Percentiles rank a stretch among this genome's conserved stretches.
Conservation (phyloP, 2,797 vertebrate species). For the Lepilemur septentrionalis region DNA sequence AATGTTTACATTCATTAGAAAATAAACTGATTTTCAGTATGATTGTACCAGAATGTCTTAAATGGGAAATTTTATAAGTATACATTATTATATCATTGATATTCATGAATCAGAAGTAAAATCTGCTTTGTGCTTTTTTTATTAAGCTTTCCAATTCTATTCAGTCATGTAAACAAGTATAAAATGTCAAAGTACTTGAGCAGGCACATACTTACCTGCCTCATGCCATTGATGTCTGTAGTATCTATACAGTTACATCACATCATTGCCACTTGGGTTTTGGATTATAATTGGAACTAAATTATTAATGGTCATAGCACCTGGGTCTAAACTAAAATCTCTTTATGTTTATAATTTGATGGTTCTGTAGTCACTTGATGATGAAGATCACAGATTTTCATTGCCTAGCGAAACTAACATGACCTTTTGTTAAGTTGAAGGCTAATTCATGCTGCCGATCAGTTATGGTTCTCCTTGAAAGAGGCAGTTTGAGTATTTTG, state of each 20-base stretch:
- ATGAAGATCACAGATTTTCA: background rate
- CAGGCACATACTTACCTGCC: background rate
- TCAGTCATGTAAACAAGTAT: background rate
- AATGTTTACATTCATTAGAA: constrained; percentile 59
- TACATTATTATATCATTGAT: background rate
- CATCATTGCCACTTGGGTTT: constrained; percentile 21
- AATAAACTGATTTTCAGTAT: constrained; percentile 48
- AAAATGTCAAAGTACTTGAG: constrained; percentile 17
- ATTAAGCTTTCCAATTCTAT: constrained; percentile 38
- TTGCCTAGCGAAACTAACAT: constrained; percentile 22
- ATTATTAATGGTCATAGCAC: constrained; percentile 64
- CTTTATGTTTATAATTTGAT: constrained; percentile 34
- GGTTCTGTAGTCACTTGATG: constrained; percentile 6
- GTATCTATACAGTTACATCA: background rate
- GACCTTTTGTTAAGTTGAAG: background rate
- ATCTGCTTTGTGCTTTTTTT: constrained; percentile 50
- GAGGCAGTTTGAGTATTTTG: too few species aligned
- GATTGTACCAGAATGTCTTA: constrained; percentile 31
- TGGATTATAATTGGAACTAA: constrained; percentile 68
- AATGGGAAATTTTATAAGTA: constrained; percentile 9
- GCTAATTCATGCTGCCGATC: too few species aligned
- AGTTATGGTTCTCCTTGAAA: too few species aligned
- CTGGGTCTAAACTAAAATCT: constrained; percentile 22
- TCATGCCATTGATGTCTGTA: background rate
- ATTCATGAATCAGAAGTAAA: constrained; percentile 26